Base-by-base conservation (phyloP, 2,113 vertebrate species). In the Heterochromis multidens region DNA sequence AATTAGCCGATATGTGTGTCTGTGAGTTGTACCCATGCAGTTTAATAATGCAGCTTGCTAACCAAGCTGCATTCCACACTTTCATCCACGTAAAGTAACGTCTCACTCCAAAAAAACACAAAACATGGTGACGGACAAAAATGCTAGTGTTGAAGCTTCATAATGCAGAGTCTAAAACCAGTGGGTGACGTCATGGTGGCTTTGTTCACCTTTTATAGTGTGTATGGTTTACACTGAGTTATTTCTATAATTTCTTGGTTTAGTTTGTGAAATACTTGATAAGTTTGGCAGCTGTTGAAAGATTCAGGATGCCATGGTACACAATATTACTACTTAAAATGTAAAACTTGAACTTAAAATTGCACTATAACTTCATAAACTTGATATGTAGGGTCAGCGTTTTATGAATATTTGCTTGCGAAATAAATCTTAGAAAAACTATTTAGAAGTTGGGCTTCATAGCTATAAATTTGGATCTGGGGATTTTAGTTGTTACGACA, bases 21-120 rank as follows among this genome's bases (percentile, higher is more conserved):
- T 70, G 65, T 0, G 0, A 46, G 37, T 14, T 70, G 37, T 37
- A 1, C 0, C 37, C 37, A 46, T 10, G 43, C 37, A 27, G 65
- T 17, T 46, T 43, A 37, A 27, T 8, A 70, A 25, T 46, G 37
- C 5, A 31, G 49, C 2, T 4, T 52, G 67, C 43, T 49, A 31
- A 52, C 19, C 43, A 72, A 52, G 25, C 17, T 74, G 6, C 31
- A 52, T 54, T 33, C 46, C 7, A 74, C 27, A 21, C 27, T 52
- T 74, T 54, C 11, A 54, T 74, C 31, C 27, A 33, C n/a, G 27
- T 72, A 72, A 72, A 7, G 9, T 21, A 72, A 72, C 2, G 21
- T 29, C 43, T 49, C 25, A 21, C 27, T 35, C 31, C 17, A 63
- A 29, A 12, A 74, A 52, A 31, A 11, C 10, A 12, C 40, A 70